Base-by-base conservation (phyloP, 2,888 invertebrate species). In the Dryococelus australis region DNA sequence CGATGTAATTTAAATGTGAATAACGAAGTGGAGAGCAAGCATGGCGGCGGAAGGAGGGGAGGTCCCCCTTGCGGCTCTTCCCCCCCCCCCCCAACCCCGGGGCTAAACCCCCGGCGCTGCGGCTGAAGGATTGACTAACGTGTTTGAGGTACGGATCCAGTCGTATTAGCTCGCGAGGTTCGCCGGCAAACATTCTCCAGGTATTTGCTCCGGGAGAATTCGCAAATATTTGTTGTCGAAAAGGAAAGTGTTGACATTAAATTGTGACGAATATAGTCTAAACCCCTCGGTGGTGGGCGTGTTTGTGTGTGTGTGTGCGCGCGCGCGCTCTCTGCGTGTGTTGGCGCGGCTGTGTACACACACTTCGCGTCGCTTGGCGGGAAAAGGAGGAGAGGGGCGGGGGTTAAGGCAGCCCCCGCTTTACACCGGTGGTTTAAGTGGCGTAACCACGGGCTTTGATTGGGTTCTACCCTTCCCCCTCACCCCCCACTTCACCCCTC, bases 181-280 rank as follows among this genome's bases (percentile, higher is more conserved):
- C 65, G 26, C 28, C 79, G 78, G 88, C 83, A 88, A 88, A 89
- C 88, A 88, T 88, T 27, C 87, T 87, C 65, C 89, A 89, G 87
- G 89, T 89, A 89, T 89, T 89, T 89, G 87, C 87, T 84, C 28
- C 88, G 84, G 86, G 88, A 88, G 88, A 88, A 89, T 87, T 88
- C 87, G 89, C 89, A 89, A 89, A 89, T 89, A 89, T 89, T 89
- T 89, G 88, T 89, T 88, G 89, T 88, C 89, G 88, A 89, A 89
- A 35, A 87, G 89, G 65, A 78, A 86, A 88, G 89, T 88, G 89
- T 88, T 88, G 88, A 88, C 88, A 88, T 88, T 88, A 88, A 88
- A 88, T 89, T 88, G 88, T 87, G 88, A 88, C 88, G 88, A 87
- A 88, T 87, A 87, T 87, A 87, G 85, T 85, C 80, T 87, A 80